Base-by-base conservation (phyloP, 2,888 invertebrate genomes). In the Dryadula phaetusa region DNA sequence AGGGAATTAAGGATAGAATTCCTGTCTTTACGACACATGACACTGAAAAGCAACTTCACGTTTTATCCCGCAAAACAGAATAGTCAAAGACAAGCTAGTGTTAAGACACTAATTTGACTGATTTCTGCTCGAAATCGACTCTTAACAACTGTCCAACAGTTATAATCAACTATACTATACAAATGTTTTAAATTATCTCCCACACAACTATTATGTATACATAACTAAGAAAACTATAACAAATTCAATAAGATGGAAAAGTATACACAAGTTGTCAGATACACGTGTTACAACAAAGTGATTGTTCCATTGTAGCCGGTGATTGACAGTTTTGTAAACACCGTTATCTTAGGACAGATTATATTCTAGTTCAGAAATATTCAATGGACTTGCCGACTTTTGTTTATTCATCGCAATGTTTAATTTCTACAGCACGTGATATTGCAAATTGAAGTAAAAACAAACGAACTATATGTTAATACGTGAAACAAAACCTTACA, bases 261-360 rank as follows among this genome's bases (percentile, higher is more conserved):
- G 8, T 56, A 56, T 40, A 56, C 1, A 40, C 16, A 22, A 12
- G 1, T 40, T 40, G 22, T n/a, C 40, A 56, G 56, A 56, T 22
- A 49, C 58, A 58, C 34, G 58, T 58, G 54, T 49, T 67, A 42
- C 20, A 62, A 56, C 56, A 56, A 56, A 42, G 18, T 67, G 25
- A 67, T 62, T 67, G 62, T 67, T 62, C 67, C 47, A 67, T 67
- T 67, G 67, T 67, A 32, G 6, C 20, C 28, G 12, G 42, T 61
- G 65, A 66, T 60, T 61, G 65, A 66, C 60, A 53, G 49, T 66
- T 66, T 66, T 16, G 32, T 64, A 64, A 58, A 40, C 64, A 64
- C 18, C 25, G 34, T 56, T 63, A 53, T 49, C 47, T 62, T 34
- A 34, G 18, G 16, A 20, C 58, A 28, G 42, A 60, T 60, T 22